Base-by-base conservation (phyloP, 2,888 invertebrate genomes). In the Xestia sexstrigata region DNA sequence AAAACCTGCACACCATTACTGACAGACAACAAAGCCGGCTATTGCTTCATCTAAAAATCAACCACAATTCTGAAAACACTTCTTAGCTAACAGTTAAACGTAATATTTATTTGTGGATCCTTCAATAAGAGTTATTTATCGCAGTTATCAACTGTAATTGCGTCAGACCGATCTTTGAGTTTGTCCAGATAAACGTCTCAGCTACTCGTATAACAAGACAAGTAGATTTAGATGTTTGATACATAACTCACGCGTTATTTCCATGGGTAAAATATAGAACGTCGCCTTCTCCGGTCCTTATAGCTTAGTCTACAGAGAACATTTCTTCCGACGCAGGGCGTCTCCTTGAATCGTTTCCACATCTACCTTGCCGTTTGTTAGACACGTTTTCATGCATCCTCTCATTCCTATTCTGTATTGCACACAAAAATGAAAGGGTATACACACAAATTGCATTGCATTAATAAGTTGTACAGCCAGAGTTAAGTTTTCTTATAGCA, bases 111-210 rank as follows among this genome's bases (percentile, higher is more conserved):
- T 86, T 78, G 49, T 78, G 26, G 26, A 65, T 52, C 67, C 63
- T 81, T 77, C 73, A 83, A 66, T 63, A 49, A 42, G 30, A 66
- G 65, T 71, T 66, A 82, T 70, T 74, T 20, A 65, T 45, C 60
- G 71, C 86, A 83, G 68, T 82, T 65, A 82, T 82, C 70, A 63
- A 62, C 63, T 30, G 47, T 65, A 65, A 74, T 78, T 74, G 69
- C 83, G 83, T 83, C 86, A 82, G 65, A 74, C 23, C 26, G 26
- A 35, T 42, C 42, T 63, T 30, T 74, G 83, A 83, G 70, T 17
- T 78, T 45, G 15, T 74, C 70, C 83, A 83, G 83, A 78, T 63
- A 62, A 73, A 62, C n/a, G n/a, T 13, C 11, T 67, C 47, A 35
- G 9, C 30, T 8, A 15, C 7, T 9, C 0, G 15, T 9, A 13